Percentiles rank a stretch among this genome's conserved stretches.
Conservation (phyloP, 2,888 invertebrate species). For the Mesorhabditis belari region DNA sequence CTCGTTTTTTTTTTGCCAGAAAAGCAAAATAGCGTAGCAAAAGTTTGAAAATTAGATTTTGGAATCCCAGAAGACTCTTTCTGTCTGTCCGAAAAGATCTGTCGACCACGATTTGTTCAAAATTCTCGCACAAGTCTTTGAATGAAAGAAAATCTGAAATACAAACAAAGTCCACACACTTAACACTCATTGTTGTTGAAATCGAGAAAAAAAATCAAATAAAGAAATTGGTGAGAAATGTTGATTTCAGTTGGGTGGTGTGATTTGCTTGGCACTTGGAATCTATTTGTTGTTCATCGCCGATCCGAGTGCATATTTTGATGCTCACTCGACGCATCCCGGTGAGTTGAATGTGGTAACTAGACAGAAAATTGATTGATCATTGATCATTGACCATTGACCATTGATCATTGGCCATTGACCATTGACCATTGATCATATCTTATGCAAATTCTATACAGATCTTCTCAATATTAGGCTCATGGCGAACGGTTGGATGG, state of each 20-base stretch:
- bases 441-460: no score
- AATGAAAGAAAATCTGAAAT: background rate
- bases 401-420: no score
- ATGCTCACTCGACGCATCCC: background rate
- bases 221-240: background rate
- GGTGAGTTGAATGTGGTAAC: no score
- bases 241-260: background rate
- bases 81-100: background rate
- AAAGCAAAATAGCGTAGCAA: background rate
- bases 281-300: background rate
- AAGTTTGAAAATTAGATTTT: background rate
- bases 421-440: no score
- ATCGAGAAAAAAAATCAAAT: background rate
- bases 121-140: background rate
- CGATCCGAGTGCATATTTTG: background rate
- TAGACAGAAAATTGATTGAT: no score
- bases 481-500: conserved; percentile 63
- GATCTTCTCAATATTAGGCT: no score
- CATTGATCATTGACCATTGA: no score
- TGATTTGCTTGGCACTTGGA: background rate
- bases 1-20: background rate
- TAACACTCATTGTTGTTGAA: no score
- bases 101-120: background rate
- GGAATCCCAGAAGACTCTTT: background rate
- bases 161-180: no score